Percentiles rank a stretch among this genome's conserved stretches.
Evolutionary conservation across 2,797 vertebrate genomes (phyloP).

Genomic region (Acanthis flammea): DNA sequence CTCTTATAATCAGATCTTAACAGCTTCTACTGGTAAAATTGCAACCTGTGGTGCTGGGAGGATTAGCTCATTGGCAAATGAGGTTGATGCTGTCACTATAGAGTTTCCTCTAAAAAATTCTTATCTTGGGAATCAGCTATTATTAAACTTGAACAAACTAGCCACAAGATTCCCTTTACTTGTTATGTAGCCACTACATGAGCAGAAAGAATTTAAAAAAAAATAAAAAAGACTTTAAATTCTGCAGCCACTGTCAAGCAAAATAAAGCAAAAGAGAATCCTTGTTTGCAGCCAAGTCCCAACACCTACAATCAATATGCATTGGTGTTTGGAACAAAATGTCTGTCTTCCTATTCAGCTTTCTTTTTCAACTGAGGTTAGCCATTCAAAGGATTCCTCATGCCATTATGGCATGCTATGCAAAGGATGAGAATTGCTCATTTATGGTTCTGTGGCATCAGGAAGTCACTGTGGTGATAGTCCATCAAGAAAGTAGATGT

Average conservation of each 20-base stretch:
- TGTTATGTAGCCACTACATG: not conserved
- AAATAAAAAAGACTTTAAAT: not conserved
- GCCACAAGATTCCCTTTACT: not conserved
- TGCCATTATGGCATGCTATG: accelerated
- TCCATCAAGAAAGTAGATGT: not conserved
- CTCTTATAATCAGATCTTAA: not conserved
- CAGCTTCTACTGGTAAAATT: not conserved
- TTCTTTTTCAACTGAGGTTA: not conserved
- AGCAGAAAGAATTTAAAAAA: not conserved
- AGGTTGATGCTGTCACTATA: not conserved
- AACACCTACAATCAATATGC: accelerated
- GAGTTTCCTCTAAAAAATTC: not conserved
- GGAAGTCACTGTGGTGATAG: not conserved
- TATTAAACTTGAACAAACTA: not conserved
- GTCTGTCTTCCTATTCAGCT: not conserved
- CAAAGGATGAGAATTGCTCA: not conserved
- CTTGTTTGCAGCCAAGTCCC: not conserved
- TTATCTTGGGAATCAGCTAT: not conserved
- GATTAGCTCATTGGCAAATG: not conserved
- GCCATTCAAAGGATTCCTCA: not conserved
- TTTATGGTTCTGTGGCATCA: not conserved
- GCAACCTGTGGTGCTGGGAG: not conserved
- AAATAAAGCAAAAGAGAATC: not conserved
- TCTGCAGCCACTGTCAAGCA: not conserved
- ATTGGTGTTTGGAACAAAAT: not conserved